Percentiles rank a stretch among this genome's conserved stretches.
These are phyloP conservation scores for Anguilla obscura DNA, from an alignment of 2,797 vertebrate genomes.

Conservation along the genomic window DNA sequence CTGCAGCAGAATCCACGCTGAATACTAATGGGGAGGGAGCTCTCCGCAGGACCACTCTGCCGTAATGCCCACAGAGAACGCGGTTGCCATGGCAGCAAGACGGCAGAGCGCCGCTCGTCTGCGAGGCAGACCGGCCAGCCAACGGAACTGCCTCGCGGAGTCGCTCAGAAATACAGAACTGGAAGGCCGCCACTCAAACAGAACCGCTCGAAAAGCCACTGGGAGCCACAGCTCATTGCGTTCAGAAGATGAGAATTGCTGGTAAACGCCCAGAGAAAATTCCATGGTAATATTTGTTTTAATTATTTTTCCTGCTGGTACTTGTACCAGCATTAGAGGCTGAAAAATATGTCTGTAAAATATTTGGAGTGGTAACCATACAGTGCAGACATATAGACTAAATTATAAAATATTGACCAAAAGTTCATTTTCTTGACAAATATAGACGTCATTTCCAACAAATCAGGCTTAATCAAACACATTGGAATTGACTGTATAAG, in stretches of 20 bases:
- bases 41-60: constrained; percentile 6
- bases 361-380: background rate
- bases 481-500: background rate
- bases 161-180: background rate
- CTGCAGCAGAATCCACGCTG: background rate
- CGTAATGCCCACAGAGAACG: background rate
- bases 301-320: background rate
- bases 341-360: background rate
- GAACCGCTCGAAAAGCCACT: background rate
- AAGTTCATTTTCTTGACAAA: background rate
- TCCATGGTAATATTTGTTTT: background rate
- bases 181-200: background rate
- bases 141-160: background rate
- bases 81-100: constrained; percentile 34
- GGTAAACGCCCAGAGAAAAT: background rate
- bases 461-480: background rate
- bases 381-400: background rate
- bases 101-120: background rate
- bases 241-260: background rate
- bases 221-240: background rate
- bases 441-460: background rate
- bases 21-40: constrained; percentile 32
- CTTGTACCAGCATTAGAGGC: background rate
- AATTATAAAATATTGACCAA: background rate
- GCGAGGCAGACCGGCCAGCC: background rate